Conservation (phyloP, 1,140 invertebrate species). For the Trigoniulus corallinus region DNA sequence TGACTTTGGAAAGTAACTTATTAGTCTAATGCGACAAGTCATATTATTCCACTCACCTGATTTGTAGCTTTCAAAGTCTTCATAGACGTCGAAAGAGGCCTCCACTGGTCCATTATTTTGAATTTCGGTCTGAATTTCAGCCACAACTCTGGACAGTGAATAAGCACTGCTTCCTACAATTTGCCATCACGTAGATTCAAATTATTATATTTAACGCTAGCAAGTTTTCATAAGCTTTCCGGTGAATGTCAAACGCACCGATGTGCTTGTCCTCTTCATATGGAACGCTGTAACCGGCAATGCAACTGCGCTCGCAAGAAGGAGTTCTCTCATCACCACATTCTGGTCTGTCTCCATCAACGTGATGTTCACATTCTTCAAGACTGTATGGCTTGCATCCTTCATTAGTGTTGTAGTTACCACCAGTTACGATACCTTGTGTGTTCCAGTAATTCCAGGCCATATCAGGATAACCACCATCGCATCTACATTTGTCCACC, state of each 20-base stretch:
- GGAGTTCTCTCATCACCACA: conserved; percentile 48
- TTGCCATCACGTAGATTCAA: neutral
- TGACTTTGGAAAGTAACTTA: too few species aligned
- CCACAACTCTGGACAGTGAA: conserved; percentile 34
- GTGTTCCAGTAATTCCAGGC: conserved; percentile 74
- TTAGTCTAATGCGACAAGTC: too few species aligned
- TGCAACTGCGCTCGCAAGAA: conserved; percentile 52
- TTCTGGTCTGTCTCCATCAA: conserved; percentile 56
- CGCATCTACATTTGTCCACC: conserved; percentile 32
- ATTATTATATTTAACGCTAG: neutral
- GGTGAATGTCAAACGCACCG: conserved; percentile 36
- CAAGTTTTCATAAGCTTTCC: neutral
- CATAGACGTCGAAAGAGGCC: conserved; percentile 74
- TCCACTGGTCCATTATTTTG: conserved; percentile 79
- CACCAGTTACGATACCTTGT: conserved; percentile 66
- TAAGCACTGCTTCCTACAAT: conserved; percentile 44
- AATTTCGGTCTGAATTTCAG: conserved; percentile 67
- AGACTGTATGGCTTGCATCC: conserved; percentile 76
- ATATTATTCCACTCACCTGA: conserved; percentile 33
- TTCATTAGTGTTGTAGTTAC: conserved; percentile 51
- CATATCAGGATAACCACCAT: conserved; percentile 53
- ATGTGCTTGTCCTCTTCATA: conserved; percentile 63
- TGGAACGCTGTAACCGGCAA: conserved; percentile 44
- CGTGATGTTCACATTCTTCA: conserved; percentile 75
- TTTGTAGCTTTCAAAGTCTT: conserved; percentile 74